phyloP scores from a whole-genome alignment of 2,888 invertebrate genomes.

The Eristalis tenax region DNA sequence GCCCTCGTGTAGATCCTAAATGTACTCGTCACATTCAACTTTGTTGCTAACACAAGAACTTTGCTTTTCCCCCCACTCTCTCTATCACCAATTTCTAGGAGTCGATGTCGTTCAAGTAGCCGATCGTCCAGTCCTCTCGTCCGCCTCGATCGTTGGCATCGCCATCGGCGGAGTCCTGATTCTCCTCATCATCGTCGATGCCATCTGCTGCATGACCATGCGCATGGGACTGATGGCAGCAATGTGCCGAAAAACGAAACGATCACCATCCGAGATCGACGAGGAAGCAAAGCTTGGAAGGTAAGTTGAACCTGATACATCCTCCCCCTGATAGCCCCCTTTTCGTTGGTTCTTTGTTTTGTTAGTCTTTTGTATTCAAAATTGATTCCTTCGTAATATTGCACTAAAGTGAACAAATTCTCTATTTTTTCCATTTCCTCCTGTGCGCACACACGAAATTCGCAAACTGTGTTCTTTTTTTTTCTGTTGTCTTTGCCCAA shows the following conservation, averaged over 20 bases:
- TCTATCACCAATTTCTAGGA: slow-evolving; percentile 73
- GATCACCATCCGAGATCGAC: slow-evolving; percentile 83
- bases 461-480: not conserved
- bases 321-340: not conserved
- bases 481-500: not conserved
- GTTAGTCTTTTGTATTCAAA: slow-evolving; percentile 36
- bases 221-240: slow-evolving; percentile 86
- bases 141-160: slow-evolving; percentile 90
- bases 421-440: slow-evolving; percentile 63
- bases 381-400: slow-evolving; percentile 76
- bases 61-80: not conserved
- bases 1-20: not conserved
- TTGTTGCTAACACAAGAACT: slow-evolving; percentile 3
- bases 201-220: slow-evolving; percentile 89
- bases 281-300: slow-evolving; percentile 93
- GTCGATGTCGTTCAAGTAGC: slow-evolving; percentile 80
- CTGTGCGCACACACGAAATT: slow-evolving; percentile 40
- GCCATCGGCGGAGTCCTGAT: slow-evolving; percentile 91
- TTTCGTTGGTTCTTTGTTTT: slow-evolving; percentile 23
- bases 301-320: slow-evolving; percentile 82
- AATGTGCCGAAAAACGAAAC: slow-evolving; percentile 83
- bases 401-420: slow-evolving; percentile 76
- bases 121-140: slow-evolving; percentile 78
- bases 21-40: not conserved
- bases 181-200: slow-evolving; percentile 91